Conservation (phyloP, 2,113 vertebrate genomes). For the Addax nasomaculatus region DNA sequence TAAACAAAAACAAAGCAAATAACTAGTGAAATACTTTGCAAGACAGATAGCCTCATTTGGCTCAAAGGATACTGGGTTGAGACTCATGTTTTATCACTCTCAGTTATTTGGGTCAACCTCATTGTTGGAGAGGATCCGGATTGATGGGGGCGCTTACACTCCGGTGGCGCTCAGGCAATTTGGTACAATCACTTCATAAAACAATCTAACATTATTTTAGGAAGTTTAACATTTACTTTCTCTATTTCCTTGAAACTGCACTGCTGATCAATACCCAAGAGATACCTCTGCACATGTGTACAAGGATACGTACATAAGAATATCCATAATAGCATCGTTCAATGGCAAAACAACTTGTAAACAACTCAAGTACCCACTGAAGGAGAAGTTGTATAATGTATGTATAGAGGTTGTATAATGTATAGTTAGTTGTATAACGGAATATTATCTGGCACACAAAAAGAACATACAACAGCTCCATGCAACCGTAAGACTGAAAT, state of each 20-base stretch:
- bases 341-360: background rate
- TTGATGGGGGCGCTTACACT: fast-evolving
- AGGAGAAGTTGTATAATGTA: background rate
- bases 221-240: background rate
- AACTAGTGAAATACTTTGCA: background rate
- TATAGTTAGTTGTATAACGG: background rate
- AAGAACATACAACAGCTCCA: background rate
- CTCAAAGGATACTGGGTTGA: background rate
- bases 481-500: background rate
- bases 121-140: background rate
- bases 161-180: background rate
- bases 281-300: background rate
- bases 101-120: background rate
- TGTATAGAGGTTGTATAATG: background rate
- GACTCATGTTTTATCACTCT: background rate
- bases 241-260: background rate
- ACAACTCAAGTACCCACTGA: background rate
- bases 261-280: background rate
- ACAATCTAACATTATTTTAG: background rate
- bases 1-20: background rate
- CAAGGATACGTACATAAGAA: too few relatives aligned
- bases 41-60: background rate
- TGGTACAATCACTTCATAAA: background rate
- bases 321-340: background rate
- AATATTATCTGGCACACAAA: background rate